A percentile compares a stretch with the other conserved stretches of the same genome.
Evolutionary conservation across 2,113 vertebrate species (phyloP).

Genomic region (Pithys albifrons): DNA sequence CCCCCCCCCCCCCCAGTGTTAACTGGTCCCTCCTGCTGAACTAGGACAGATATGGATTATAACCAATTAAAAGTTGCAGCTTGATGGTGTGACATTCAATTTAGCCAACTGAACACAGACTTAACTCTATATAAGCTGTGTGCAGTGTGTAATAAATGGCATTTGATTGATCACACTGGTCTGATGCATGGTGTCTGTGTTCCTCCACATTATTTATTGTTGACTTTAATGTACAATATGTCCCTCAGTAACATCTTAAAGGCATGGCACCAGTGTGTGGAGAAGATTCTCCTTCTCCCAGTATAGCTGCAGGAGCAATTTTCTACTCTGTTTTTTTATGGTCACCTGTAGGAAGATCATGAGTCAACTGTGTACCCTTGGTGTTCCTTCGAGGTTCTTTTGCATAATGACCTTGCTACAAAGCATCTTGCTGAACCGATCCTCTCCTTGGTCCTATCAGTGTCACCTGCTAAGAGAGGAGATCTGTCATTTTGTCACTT

Average conservation of each 20-base stretch:
- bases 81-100: too few species aligned
- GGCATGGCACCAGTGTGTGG: background rate
- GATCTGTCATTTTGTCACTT: background rate
- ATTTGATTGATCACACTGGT: too few species aligned
- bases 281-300: background rate
- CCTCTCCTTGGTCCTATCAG: background rate
- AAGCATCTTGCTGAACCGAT: background rate
- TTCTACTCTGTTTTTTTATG: accelerated
- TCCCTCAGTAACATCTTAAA: background rate
- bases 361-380: background rate
- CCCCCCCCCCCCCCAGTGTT: too few species aligned
- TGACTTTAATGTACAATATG: background rate
- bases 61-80: too few species aligned
- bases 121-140: too few species aligned
- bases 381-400: background rate
- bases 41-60: too few species aligned
- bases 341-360: background rate
- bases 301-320: background rate
- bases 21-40: too few species aligned
- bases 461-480: background rate
- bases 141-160: too few species aligned
- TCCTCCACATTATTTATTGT: too few species aligned
- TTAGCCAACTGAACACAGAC: too few species aligned
- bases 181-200: too few species aligned
- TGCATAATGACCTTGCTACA: background rate